Evolutionary conservation across 2,113 vertebrate species (phyloP), one percentile per base, ranked within the genome.

Genomic region (Xiphophorus couchianus): DNA sequence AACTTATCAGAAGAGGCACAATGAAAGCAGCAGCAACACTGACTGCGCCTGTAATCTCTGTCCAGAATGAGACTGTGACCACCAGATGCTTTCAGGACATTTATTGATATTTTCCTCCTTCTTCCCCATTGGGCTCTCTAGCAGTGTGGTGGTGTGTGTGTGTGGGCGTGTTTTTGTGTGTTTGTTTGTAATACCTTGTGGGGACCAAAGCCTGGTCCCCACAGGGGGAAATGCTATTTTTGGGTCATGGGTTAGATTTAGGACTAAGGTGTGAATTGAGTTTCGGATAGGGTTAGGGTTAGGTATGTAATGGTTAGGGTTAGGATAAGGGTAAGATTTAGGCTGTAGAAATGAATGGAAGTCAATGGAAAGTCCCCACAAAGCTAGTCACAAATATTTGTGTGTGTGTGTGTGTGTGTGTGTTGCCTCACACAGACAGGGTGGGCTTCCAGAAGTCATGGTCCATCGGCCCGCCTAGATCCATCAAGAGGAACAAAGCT

Each of bases 401-500:
- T 37, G 35, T 37, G 85, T 93, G 17, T 84, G 69, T 90, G 83
- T 87, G 71, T 85, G 77, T 83, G 65, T 85, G 86, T 75, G 89
- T 69, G 72, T 33, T 54, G 66, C 66, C 80, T 90, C 81, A 82
- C 80, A 87, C 93, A 95, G 93, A 94, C 86, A 84, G 83, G 81
- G 88, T 93, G 90, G 95, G 88, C 91, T 90, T 92, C 87, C 90
- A 90, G 84, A 88, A 91, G 92, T 95, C 94, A 92, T 73, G 92
- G 93, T 81, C 83, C 91, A 92, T 83, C 71, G 84, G 93, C 86
- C 89, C 81, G 78, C 89, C 90, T 80, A 86, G 91, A 90, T 94
- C 92, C 87, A 94, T 89, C 82, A 93, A 88, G 86, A 93, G 89
- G 91, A 94, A 95, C 90, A 93, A 95, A 95, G 90, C 86, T 37